Conservation (phyloP, 2,888 invertebrate species). For the Unio delphinus region DNA sequence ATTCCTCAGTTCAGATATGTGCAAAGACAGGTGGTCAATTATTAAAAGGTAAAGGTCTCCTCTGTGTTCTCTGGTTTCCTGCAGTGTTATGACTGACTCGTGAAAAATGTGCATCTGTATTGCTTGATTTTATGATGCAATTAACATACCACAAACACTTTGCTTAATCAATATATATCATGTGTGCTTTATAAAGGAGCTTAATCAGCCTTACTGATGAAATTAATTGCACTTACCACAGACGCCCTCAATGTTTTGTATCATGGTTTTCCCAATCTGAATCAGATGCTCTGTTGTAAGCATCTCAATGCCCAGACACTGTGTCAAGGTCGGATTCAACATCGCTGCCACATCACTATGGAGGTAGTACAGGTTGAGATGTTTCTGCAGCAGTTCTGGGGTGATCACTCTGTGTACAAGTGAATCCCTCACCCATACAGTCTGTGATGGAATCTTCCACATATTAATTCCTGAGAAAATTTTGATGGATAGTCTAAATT, state of each 20-base stretch:
- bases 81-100: no score
- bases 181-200: no score
- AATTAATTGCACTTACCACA: conserved; percentile 11
- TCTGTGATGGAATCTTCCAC: conserved; percentile 68
- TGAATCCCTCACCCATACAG: conserved; percentile 56
- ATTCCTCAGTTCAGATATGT: no score
- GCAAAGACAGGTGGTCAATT: no score
- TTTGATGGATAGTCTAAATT: no score
- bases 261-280: conserved; percentile 59
- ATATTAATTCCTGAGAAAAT: conserved; percentile 34
- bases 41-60: no score
- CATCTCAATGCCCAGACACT: conserved; percentile 64
- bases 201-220: no score
- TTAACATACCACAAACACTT: no score
- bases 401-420: conserved; percentile 62
- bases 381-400: conserved; percentile 57
- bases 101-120: no score
- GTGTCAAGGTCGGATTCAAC: conserved; percentile 53
- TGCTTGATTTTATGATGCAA: no score
- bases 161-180: no score
- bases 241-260: conserved; percentile 19
- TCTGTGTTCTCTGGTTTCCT: no score
- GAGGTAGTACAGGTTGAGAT: conserved; percentile 64
- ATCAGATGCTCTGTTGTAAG: conserved; percentile 63
- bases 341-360: conserved; percentile 55